These are phyloP conservation scores for Sylvicapra grimmia DNA, from an alignment of 2,113 vertebrate genomes.

Conservation along the genomic window DNA sequence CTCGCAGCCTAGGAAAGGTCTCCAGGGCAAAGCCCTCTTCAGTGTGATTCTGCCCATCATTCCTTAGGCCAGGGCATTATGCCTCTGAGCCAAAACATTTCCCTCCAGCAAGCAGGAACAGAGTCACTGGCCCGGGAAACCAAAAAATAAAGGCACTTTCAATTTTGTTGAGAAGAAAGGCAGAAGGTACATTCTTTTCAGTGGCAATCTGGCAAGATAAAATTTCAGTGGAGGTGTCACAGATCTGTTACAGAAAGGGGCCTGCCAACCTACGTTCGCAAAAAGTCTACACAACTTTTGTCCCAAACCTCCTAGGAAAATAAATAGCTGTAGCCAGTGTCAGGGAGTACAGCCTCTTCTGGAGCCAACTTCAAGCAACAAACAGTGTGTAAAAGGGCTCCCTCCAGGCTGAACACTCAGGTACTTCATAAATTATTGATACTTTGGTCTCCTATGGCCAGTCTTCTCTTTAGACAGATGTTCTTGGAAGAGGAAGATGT, in stretches of 20 bases:
- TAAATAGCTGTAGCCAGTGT: not conserved
- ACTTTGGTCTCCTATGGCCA: not conserved
- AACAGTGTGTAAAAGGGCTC: slow-evolving; percentile 70
- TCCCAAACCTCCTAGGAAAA: not conserved
- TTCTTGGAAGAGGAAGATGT: not conserved
- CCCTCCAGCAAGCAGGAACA: not conserved
- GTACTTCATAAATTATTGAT: slow-evolving; percentile 70
- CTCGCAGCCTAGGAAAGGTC: not conserved
- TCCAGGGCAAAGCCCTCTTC: not conserved
- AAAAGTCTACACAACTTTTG: not conserved
- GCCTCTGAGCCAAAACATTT: not conserved
- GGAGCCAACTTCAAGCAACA: not conserved
- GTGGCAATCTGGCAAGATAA: not conserved
- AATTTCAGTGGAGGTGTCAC: not conserved
- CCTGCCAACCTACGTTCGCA: not conserved
- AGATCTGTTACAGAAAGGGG: not conserved
- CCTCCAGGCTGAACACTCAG: slow-evolving; percentile 72
- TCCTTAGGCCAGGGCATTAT: not conserved
- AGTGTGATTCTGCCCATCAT: not conserved
- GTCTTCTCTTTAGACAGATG: slow-evolving; percentile 19
- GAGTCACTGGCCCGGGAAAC: not conserved
- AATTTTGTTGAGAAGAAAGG: not conserved
- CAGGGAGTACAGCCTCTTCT: not conserved
- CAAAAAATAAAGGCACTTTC: not conserved
- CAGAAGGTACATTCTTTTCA: slow-evolving; percentile 1